Conservation (phyloP, 2,797 vertebrate genomes). For the Dipus sagitta region DNA sequence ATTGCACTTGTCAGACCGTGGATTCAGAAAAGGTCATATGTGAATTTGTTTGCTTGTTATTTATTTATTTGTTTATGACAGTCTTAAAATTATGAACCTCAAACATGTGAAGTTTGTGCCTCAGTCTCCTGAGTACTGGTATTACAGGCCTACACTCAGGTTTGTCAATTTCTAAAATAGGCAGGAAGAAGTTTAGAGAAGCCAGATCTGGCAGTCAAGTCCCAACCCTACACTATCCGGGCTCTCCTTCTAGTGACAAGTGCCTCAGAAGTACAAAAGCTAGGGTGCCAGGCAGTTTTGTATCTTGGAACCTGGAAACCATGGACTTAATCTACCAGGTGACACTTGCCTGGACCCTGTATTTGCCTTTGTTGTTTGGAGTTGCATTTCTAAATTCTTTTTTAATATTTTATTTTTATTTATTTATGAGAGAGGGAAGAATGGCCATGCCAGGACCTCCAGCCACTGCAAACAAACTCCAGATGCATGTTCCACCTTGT, state of each 20-base stretch:
- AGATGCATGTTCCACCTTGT: no score
- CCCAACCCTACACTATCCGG: neutral
- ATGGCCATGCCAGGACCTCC: no score
- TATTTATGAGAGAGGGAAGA: no score
- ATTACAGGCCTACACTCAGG: no score
- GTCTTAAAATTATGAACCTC: no score
- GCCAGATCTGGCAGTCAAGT: neutral
- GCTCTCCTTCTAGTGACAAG: neutral
- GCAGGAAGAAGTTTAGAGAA: neutral
- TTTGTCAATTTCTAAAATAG: slow-evolving; percentile 14
- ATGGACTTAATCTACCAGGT: neutral
- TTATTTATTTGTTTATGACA: no score
- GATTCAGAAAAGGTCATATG: neutral
- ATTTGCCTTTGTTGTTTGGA: slow-evolving; percentile 56
- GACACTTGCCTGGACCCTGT: slow-evolving; percentile 5
- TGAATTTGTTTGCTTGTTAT: no score
- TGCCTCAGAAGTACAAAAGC: neutral
- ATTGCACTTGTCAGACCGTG: neutral
- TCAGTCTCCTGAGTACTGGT: neutral
- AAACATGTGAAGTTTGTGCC: no score
- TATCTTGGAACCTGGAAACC: neutral
- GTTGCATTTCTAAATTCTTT: slow-evolving; percentile 10
- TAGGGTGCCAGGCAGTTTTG: neutral
- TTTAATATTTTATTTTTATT: no score
- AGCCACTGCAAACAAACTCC: no score